Evolutionary conservation across 2,113 vertebrate species (phyloP).

Genomic region (Podarcis raffonei): DNA sequence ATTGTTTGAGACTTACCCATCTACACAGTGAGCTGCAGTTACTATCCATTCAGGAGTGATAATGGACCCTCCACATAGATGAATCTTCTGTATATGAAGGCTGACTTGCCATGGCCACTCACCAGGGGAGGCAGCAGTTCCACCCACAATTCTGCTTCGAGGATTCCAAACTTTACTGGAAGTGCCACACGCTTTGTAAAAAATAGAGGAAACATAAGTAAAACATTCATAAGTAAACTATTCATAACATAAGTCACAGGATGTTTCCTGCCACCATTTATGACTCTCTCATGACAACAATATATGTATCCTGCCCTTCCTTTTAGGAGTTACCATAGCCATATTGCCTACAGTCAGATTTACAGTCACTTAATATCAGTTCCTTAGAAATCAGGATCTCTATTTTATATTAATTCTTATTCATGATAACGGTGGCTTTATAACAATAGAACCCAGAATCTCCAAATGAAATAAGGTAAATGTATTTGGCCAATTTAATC

Average conservation of each 20-base stretch:
- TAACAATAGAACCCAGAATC: not conserved
- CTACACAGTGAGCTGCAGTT: conserved; percentile 93
- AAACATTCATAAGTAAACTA: not conserved
- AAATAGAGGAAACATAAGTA: not conserved
- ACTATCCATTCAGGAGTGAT: conserved; percentile 86
- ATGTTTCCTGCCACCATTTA: not conserved
- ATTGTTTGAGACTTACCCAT: conserved; percentile 77
- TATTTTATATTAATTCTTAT: not conserved
- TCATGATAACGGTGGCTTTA: not conserved
- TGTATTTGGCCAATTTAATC: not conserved
- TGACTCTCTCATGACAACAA: not conserved
- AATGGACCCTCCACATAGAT: conserved; percentile 92
- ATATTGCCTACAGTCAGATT: not conserved
- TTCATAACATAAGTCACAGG: not conserved
- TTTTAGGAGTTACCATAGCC: not conserved
- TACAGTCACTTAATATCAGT: not conserved
- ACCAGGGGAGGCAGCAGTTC: conserved; percentile 72
- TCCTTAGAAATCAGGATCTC: not conserved
- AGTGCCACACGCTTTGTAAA: conserved; percentile 82
- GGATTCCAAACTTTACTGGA: not conserved
- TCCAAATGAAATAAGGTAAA: not conserved
- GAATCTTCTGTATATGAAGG: conserved; percentile 78
- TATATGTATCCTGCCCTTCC: not conserved
- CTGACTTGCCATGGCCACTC: conserved; percentile 97
- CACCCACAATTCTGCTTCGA: conserved; percentile 87